Percentiles rank a stretch among this genome's conserved stretches.
Evolutionary conservation across 2,888 invertebrate genomes (phyloP).

Genomic region (Drosophila sordidula): DNA sequence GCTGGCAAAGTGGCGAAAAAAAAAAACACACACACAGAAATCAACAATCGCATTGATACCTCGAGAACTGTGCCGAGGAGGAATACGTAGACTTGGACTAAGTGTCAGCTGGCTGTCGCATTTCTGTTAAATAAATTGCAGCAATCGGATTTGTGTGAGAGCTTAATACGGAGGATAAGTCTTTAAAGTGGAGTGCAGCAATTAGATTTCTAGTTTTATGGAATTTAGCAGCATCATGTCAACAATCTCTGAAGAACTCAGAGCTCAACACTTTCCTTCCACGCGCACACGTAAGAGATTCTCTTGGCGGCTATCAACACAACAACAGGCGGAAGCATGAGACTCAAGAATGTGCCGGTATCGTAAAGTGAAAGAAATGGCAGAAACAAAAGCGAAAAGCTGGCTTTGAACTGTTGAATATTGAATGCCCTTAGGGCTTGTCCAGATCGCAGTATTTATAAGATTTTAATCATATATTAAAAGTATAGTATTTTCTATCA

Average conservation of each 20-base stretch:
- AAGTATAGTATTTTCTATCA: too few species aligned
- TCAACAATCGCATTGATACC: constrained; percentile 23
- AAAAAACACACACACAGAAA: constrained; percentile 1
- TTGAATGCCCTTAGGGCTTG: not conserved
- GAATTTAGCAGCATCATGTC: constrained; percentile 10
- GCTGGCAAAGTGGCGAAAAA: constrained; percentile 33
- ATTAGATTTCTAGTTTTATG: not conserved
- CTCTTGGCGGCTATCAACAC: not conserved
- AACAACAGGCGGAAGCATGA: constrained; percentile 18
- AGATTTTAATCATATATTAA: too few species aligned
- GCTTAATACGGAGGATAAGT: not conserved
- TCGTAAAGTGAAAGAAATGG: constrained; percentile 22
- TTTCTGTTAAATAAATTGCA: constrained; percentile 24
- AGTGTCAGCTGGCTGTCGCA: constrained; percentile 45
- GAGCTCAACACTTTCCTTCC: constrained; percentile 18
- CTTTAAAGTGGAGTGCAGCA: not conserved
- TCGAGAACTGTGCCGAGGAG: not conserved
- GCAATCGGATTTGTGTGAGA: constrained; percentile 6
- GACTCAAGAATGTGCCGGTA: constrained; percentile 37
- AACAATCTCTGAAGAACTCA: not conserved
- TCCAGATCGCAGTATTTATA: too few species aligned
- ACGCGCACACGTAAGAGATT: not conserved
- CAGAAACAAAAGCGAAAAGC: not conserved
- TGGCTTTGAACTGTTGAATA: not conserved
- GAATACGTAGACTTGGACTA: constrained; percentile 3